Evolutionary conservation across 2,113 vertebrate species (phyloP).

Genomic region (Glaucomys volans): DNA sequence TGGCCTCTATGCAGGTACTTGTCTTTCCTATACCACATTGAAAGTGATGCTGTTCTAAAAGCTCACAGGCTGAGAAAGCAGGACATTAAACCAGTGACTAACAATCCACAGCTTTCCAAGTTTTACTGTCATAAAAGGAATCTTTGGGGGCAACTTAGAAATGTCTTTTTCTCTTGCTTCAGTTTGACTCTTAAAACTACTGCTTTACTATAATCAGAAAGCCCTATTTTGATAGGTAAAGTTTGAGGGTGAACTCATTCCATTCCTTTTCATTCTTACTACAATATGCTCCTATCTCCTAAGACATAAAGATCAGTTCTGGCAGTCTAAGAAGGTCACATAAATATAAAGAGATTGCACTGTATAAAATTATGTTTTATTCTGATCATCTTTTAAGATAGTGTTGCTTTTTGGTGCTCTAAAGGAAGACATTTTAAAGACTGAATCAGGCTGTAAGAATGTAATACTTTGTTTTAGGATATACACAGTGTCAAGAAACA

Average conservation of each 20-base stretch:
- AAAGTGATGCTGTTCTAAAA: not conserved
- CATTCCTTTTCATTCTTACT: not conserved
- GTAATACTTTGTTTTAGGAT: conserved; percentile 40
- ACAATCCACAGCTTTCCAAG: not conserved
- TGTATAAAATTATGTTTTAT: conserved; percentile 55
- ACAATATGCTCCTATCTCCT: not conserved
- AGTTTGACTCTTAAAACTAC: not conserved
- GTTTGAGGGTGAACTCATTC: not conserved
- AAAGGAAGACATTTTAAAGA: not conserved
- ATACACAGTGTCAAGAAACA: not conserved
- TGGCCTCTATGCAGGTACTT: not conserved
- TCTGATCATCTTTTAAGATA: conserved; percentile 69
- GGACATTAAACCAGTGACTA: not conserved
- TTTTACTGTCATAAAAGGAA: not conserved
- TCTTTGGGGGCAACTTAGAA: not conserved
- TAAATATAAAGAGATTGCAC: not conserved
- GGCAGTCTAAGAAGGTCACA: not conserved
- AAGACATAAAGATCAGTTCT: not conserved
- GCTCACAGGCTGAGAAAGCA: not conserved
- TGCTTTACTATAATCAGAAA: not conserved
- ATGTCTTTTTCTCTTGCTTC: not conserved
- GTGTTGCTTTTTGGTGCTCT: conserved; percentile 12
- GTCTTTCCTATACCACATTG: not conserved
- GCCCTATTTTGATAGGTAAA: not conserved
- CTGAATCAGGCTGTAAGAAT: not conserved